Conservation (phyloP, 2,888 invertebrate genomes). For the Tanypteryx hageni region DNA sequence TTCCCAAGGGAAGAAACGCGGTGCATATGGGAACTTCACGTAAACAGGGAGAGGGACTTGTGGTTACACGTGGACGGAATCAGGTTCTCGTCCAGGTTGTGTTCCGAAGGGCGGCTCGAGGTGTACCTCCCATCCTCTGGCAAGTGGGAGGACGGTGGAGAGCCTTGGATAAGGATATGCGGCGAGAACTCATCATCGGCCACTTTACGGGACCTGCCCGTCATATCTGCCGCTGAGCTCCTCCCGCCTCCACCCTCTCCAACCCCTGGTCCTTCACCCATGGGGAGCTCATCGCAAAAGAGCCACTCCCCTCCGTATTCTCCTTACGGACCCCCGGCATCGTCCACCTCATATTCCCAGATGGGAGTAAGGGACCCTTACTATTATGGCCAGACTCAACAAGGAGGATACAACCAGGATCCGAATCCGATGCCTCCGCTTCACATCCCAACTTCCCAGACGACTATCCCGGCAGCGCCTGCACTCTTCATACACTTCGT, state of each 20-base stretch:
- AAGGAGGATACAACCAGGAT: conserved; percentile 76
- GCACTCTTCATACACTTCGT: conserved; percentile 71
- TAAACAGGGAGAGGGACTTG: conserved; percentile 89
- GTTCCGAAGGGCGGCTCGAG: conserved; percentile 91
- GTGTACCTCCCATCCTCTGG: conserved; percentile 83
- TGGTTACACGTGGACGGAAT: conserved; percentile 93
- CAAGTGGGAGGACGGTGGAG: conserved; percentile 75
- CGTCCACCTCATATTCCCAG: conserved; percentile 65
- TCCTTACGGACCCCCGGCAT: conserved; percentile 37
- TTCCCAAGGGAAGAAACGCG: conserved; percentile 50
- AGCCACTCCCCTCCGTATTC: conserved; percentile 43
- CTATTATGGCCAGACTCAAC: conserved; percentile 40
- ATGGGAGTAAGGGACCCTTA: conserved; percentile 27
- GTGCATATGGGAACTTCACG: conserved; percentile 75
- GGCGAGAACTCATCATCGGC: conserved; percentile 87
- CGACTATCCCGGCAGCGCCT: conserved; percentile 65
- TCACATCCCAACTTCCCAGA: conserved; percentile 76
- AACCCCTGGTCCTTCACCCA: conserved; percentile 67
- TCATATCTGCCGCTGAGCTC: conserved; percentile 87
- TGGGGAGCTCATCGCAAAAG: conserved; percentile 37
- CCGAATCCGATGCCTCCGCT: conserved; percentile 82
- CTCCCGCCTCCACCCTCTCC: conserved; percentile 71
- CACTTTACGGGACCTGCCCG: conserved; percentile 86
- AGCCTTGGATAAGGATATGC: conserved; percentile 88
- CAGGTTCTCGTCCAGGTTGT: conserved; percentile 89